These are phyloP conservation scores for Bradypodion ventrale DNA, from an alignment of 2,797 vertebrate species.

Conservation along the genomic window DNA sequence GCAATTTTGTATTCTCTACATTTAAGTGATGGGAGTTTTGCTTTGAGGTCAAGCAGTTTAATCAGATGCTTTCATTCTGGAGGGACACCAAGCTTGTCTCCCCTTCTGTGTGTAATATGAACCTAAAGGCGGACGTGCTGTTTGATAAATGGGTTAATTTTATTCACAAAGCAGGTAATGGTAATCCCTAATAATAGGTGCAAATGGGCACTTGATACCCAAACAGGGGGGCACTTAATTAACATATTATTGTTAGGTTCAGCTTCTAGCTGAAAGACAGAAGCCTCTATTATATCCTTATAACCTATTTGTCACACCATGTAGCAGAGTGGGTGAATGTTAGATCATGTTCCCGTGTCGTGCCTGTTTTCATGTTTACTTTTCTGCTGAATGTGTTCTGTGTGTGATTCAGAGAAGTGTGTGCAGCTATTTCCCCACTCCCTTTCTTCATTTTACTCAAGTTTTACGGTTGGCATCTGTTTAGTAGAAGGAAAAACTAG, in stretches of 20 bases:
- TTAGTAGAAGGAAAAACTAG: neutral
- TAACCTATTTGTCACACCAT: conserved; percentile 68
- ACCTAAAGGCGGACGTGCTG: conserved; percentile 53
- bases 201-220: conserved; percentile 66
- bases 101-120: conserved; percentile 56
- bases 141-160: conserved; percentile 68
- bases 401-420: conserved; percentile 65
- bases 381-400: conserved; percentile 64
- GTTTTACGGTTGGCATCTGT: conserved; percentile 47
- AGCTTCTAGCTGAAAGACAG: conserved; percentile 61
- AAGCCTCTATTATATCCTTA: conserved; percentile 62
- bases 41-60: conserved; percentile 72
- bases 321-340: conserved; percentile 69
- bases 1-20: conserved; percentile 53
- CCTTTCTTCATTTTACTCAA: conserved; percentile 60
- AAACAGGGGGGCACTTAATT: conserved; percentile 62
- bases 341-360: conserved; percentile 68
- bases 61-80: conserved; percentile 63
- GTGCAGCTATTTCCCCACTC: conserved; percentile 63
- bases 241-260: conserved; percentile 66
- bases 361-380: conserved; percentile 60
- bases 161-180: conserved; percentile 63
- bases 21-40: conserved; percentile 41
- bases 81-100: conserved; percentile 39
- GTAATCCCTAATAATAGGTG: conserved; percentile 64